Evolutionary conservation across 2,113 vertebrate genomes (phyloP), one percentile per base, ranked within the genome.

Genomic region (Etia nguti): DNA sequence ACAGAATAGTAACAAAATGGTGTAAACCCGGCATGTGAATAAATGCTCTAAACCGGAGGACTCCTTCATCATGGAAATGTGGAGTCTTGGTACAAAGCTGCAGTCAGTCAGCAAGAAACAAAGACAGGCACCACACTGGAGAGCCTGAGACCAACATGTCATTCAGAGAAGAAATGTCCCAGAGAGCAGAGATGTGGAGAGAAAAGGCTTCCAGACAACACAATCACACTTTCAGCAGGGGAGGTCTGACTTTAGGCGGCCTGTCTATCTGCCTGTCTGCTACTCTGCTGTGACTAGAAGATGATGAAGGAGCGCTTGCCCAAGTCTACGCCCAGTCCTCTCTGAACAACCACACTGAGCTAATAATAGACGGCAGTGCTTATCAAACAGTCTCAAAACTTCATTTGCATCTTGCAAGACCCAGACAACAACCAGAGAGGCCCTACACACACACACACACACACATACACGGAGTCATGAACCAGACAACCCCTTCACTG

Each of bases 401-500:
- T 94, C 90, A 94, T 96, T 96, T 92, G 92, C 93, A 95, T 95
- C 87, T 82, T 6, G 6, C 90, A 73, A 83, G 94, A 92, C 88
- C 92, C 93, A 93, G 94, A 94, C 90, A 38, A 86, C 83, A 68
- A 70, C 46, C 60, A 79, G 43, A 91, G 85, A 83, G 90, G 26
- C 84, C 60, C 77, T 20, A 87, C 59, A 81, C 90, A 57, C 81
- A 86, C 85, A 79, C 88, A 87, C 86, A 80, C 90, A 81, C 86
- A 89, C 80, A 59, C 80, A 65, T 84, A 62, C 59, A 60, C 57
- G 56, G 85, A 70, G 68, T 75, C 86, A 80, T 46, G 82, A 84
- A 43, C 89, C 94, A 95, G 93, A 92, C 93, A 90, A 34, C 88
- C 86, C 94, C 95, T 92, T 88, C 91, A 90, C 88, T 96, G 97